A percentile compares a stretch with the other conserved stretches of the same genome.
These are phyloP conservation scores for Sylvietta virens DNA, from an alignment of 2,113 vertebrate species.

Conservation along the genomic window DNA sequence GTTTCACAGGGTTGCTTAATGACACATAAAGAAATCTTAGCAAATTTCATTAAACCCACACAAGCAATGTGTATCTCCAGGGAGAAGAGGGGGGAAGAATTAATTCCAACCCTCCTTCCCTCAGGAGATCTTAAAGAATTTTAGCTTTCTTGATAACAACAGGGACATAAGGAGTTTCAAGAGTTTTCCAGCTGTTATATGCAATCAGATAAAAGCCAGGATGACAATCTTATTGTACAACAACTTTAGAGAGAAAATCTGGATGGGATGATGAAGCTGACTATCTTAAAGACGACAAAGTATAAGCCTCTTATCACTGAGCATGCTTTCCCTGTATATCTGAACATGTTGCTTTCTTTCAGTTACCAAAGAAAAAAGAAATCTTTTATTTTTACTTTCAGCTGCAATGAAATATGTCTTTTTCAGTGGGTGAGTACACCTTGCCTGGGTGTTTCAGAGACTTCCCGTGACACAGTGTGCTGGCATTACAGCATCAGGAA, in stretches of 20 bases:
- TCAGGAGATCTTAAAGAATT: neutral
- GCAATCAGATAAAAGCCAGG: neutral
- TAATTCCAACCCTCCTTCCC: neutral
- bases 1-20: neutral
- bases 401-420: neutral
- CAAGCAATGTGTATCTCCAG: neutral
- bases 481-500: slow-evolving; percentile 27
- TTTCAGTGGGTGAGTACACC: slow-evolving; percentile 12
- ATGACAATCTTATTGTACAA: neutral
- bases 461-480: slow-evolving; percentile 53
- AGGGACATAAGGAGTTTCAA: neutral
- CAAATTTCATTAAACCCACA: neutral
- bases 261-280: neutral
- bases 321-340: neutral
- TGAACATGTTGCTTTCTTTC: neutral
- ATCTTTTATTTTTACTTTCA: neutral
- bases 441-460: neutral
- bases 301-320: neutral
- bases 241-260: neutral
- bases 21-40: neutral
- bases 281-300: neutral
- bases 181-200: neutral
- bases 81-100: neutral
- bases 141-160: neutral
- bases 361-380: neutral